Evolutionary conservation across 2,113 vertebrate species (phyloP), one percentile per base, ranked within the genome.

Genomic region (Hystrix brachyura): DNA sequence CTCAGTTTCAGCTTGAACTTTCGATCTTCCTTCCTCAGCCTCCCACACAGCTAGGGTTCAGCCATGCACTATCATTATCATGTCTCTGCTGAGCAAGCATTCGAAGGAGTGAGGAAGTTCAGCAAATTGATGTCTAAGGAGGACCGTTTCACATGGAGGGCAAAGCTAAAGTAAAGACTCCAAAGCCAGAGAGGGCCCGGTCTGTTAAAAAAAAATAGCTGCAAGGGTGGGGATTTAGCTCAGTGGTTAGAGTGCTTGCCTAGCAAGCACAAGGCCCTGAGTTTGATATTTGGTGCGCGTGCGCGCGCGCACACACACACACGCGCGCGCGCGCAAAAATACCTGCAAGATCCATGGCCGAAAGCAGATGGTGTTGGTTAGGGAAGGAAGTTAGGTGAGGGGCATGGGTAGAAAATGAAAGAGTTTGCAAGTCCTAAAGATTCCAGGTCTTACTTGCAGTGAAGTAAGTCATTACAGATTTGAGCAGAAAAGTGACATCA

Each of bases 41-140:
- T 62, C 21, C 64, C 38, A 23, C 3, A 38, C 43, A 43, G 71
- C 14, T 80, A 29, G 25, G 46, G 51, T 13, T 48, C 23, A 48
- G 25, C 10, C 25, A 48, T 48, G 72, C 72, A 76, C 17, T 14
- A 78, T 15, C 27, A 32, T 9, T 14, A 78, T 15, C 27, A 32
- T 9, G 27, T 51, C 48, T 32, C 13, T 3, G 17, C 65, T 72
- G 13, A 80, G 64, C 65, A 79, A 11, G 84, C 27, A 18, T 57
- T 95, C 84, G 78, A 84, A 60, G 53, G 80, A 23, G 25, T 43
- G n/a, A 83, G n/a, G n/a, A 13, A 67, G 34, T 87, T 92, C 60
- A 90, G 67, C 43, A 78, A 82, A 53, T 53, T 93, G 65, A 62
- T 93, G n/a, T 93, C n/a, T 71, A 55, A 82, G 67, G 53, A 69